Evolutionary conservation across 2,888 invertebrate genomes (phyloP), one percentile per base, ranked within the genome.

Genomic region (Drosophila prolongata): DNA sequence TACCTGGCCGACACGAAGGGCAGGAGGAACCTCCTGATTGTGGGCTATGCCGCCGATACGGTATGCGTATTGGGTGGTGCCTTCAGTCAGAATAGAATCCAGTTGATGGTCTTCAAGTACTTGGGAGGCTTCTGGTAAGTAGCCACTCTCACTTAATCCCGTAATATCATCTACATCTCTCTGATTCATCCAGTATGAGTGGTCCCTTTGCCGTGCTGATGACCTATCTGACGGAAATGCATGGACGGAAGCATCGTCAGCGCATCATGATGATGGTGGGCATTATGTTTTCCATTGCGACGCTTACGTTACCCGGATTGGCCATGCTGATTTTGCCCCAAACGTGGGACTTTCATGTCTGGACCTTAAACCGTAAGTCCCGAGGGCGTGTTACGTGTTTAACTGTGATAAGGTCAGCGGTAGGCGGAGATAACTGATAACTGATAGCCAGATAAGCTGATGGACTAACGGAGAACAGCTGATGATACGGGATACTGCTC

Each of bases 131-230:
- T 96, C 76, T 93, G 95, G 96, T 96, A 90, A 95, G 95, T 93
- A 6, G 6, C 4, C 6, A 13, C n/a, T 30, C 27, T 13, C 11
- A n/a, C 2, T 4, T 4, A 46, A 9, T 30, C 8, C 30, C 1
- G 9, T 9, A 30, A 30, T 2, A 30, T 4, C 30, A 30, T 6
- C 6, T 30, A 6, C 4, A 30, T 47, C 6, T 16, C 1, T 6
- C 11, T 40, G 9, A 2, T 6, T 3, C 19, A n/a, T 27, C 11
- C 27, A 95, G 95, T 69, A 93, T 94, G 61, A 94, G 94, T 77
- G 96, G 96, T 1, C 96, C 96, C 1, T 95, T 95, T 88, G 95
- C 96, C 0, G 95, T 96, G 5, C 91, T 96, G 47, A 94, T 95
- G 86, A 94, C 95, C 0, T 96, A 96, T 90, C 86, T 96, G 49